Percentiles rank a stretch among this genome's conserved stretches.
phyloP scores from a whole-genome alignment of 2,888 invertebrate species.

The Nomada flava region DNA sequence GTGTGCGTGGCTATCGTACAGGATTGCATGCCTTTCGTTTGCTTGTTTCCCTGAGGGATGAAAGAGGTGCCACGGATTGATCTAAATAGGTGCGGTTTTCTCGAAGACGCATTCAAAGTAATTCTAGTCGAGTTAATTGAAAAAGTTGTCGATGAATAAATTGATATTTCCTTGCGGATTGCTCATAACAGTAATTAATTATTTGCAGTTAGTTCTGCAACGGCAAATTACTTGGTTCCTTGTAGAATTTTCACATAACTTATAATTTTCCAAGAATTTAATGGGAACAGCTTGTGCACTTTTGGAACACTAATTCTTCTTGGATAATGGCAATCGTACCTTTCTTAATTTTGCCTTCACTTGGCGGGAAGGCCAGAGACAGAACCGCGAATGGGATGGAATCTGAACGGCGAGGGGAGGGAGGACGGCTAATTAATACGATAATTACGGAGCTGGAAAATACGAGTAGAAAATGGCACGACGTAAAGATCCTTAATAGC shows the following conservation, averaged over 20 bases:
- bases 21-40: slow-evolving; percentile 26
- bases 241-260: too few species aligned
- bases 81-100: slow-evolving; percentile 37
- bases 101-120: slow-evolving; percentile 37
- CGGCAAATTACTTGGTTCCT: neutral
- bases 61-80: slow-evolving; percentile 58
- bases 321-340: neutral
- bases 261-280: too few species aligned
- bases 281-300: too few species aligned
- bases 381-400: neutral
- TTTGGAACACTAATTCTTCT: too few species aligned
- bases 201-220: neutral
- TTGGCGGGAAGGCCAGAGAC: neutral
- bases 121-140: slow-evolving; percentile 44
- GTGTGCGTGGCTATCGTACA: slow-evolving; percentile 32
- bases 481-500: slow-evolving; percentile 68
- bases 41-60: slow-evolving; percentile 58
- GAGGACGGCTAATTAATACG: slow-evolving; percentile 63
- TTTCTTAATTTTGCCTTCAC: neutral
- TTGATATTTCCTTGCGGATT: slow-evolving; percentile 31
- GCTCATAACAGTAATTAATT: slow-evolving; percentile 39
- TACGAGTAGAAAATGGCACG: slow-evolving; percentile 59
- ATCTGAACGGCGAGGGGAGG: neutral
- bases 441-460: slow-evolving; percentile 67
- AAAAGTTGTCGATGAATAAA: slow-evolving; percentile 1